Base-by-base conservation (phyloP, 2,888 invertebrate genomes). In the Gymnocheta viridis region DNA sequence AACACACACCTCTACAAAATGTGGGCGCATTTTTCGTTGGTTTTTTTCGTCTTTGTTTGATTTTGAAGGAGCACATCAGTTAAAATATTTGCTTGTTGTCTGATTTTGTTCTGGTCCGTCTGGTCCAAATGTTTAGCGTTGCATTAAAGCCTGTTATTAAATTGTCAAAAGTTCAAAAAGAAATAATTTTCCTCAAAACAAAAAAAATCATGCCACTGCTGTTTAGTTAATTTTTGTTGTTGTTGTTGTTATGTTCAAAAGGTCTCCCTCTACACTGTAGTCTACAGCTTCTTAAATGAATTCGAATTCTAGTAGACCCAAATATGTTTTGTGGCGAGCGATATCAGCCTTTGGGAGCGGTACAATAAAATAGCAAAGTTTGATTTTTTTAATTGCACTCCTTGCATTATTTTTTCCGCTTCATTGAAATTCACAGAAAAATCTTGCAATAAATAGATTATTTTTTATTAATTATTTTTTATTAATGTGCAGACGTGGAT, bases 101-200 rank as follows among this genome's bases (percentile, higher is more conserved):
- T 72, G 83, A 12, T 54, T 69, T 0, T 54, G 62, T 70, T 12
- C 44, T 19, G 56, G 35, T 35, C 22, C 29, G 76, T 70, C 74
- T 73, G 82, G 69, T 62, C 78, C n/a, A 69, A 60, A 79, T 70
- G 70, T 70, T 69, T 56, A 84, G 67, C 66, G 70, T 70, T 76
- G 66, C 74, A 49, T 66, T 80, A 64, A 72, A 87, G 88, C 89
- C 91, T 91, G 90, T 91, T 91, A 91, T 91, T 91, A 91, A 91
- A 91, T 91, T 91, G 91, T 91, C 91, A 91, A 91, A 91, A 89
- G 89, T 87, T 87, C 86, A 86, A 86, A 86, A 87, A 88, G 87
- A 87, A 88, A 88, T 88, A 88, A 87, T 86, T 85, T 86, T 73
- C 77, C 54, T 44, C 35, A 70, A 58, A 19, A 54, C 19, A 38